Evolutionary conservation across 1,140 invertebrate species (phyloP), one percentile per base, ranked within the genome.

Genomic region (Panonychus citri): DNA sequence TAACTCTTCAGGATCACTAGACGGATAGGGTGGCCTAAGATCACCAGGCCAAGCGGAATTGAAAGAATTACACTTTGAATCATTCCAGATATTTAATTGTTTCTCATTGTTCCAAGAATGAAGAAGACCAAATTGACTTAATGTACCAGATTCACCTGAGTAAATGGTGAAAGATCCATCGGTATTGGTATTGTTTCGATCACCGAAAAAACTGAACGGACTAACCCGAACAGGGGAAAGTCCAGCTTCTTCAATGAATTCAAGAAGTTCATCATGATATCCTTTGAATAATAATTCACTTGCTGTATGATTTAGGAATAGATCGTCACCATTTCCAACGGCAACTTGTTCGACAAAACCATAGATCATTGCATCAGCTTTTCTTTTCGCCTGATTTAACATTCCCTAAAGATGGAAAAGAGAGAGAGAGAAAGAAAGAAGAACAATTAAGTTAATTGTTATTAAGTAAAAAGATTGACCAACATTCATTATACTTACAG

Each of bases 151-250:
- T 28, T 59, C 59, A 24, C 69, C 69, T n/a, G 68, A 66, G 54
- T 59, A 65, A 25, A 70, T 66, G 10, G 60, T 63, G 59, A 65
- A 68, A 24, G 65, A n/a, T 3, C 67, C 67, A 63, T 68, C 67
- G n/a, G 42, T 8, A 1, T 26, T 37, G 12, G 59, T 57, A 46
- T 58, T 30, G 53, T 62, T 64, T 46, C 56, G 53, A 13, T 53
- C 27, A 57, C 60, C 62, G 40, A 64, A 61, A 61, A 64, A 64
- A 25, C 63, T 62, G 42, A 64, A 64, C 21, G n/a, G n/a, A 24
- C 57, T 58, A 37, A 55, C 58, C 1, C 42, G 19, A 17, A 60
- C 21, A 28, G 57, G 17, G 17, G 59, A 59, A 61, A 64, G 37
- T 59, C 60, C 63, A 60, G 62, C n/a, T 7, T 28, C 43, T n/a